phyloP scores from a whole-genome alignment of 2,888 invertebrate species.

The Anthoptus insignis region DNA sequence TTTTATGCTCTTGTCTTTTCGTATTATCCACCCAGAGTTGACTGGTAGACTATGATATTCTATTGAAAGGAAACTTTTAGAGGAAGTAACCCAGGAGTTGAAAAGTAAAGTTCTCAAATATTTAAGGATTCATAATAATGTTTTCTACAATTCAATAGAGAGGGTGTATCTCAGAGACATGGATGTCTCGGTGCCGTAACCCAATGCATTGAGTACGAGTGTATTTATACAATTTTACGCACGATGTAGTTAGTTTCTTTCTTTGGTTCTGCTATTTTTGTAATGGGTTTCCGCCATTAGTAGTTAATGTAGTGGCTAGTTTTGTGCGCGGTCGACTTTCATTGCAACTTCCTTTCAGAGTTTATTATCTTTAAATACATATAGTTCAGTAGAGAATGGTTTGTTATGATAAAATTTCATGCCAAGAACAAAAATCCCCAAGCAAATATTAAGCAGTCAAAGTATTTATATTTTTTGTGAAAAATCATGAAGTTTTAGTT shows the following conservation, averaged over 20 bases:
- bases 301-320: constrained; percentile 54
- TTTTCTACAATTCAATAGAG: neutral
- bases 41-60: too few relatives aligned
- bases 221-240: neutral
- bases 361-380: constrained; percentile 8
- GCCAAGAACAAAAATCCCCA: too few relatives aligned
- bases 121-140: neutral
- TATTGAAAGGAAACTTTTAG: too few relatives aligned
- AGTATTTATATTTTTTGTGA: too few relatives aligned
- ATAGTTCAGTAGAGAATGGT: neutral
- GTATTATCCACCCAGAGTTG: too few relatives aligned
- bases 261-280: constrained; percentile 59
- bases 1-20: too few relatives aligned
- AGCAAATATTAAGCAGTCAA: too few relatives aligned
- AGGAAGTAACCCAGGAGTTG: neutral
- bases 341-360: constrained; percentile 21
- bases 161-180: neutral
- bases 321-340: constrained; percentile 24
- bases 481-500: too few relatives aligned
- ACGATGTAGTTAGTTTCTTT: constrained; percentile 13
- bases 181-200: too few relatives aligned
- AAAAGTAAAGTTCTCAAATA: neutral
- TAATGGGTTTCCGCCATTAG: constrained; percentile 77
- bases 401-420: neutral
- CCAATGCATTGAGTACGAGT: too few relatives aligned